Base-by-base conservation (phyloP, 2,797 vertebrate species). In the Platalea minor region DNA sequence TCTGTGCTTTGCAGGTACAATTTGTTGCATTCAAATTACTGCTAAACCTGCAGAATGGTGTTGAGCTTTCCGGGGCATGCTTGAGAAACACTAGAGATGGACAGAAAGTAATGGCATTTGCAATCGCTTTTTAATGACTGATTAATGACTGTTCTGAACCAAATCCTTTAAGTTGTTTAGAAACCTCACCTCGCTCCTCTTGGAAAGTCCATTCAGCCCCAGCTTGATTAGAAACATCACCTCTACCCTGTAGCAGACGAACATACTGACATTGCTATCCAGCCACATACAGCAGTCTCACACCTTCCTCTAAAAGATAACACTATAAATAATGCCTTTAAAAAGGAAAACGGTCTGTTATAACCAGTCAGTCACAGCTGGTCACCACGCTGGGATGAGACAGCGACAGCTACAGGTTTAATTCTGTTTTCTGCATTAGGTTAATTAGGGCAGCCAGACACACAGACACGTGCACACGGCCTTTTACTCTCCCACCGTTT, bases 1-100 rank as follows among this genome's bases (percentile, higher is more conserved):
- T 95, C 95, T 97, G 92, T 96, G 94, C 94, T 96, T 96, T 80
- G 90, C 91, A 96, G 95, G 93, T 96, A 95, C 65, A 50, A 91
- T 95, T 95, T 94, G 89, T 91, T 95, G 94, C 95, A 93, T 96
- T 91, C 88, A 86, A 94, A 96, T 95, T 93, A 95, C 89, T 81
- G 76, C 83, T 94, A 92, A 95, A 83, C 61, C 81, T 84, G 87
- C 87, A 92, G 94, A 95, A 91, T 78, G 84, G 60, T 80, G 69
- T 56, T 0, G 21, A 50, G 74, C 67, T 96, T 95, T 78, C 14
- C 4, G 84, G 54, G 77, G 76, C 89, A 67, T 48, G 89, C 75
- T 92, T 67, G 60, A 93, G 85, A 92, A 95, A 88, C 39, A 46
- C 60, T 70, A 54, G 85, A 91, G 91, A 54, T 67, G 93, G 93